Evolutionary conservation across 2,888 invertebrate genomes (phyloP).

Genomic region (Netelia melanura): DNA sequence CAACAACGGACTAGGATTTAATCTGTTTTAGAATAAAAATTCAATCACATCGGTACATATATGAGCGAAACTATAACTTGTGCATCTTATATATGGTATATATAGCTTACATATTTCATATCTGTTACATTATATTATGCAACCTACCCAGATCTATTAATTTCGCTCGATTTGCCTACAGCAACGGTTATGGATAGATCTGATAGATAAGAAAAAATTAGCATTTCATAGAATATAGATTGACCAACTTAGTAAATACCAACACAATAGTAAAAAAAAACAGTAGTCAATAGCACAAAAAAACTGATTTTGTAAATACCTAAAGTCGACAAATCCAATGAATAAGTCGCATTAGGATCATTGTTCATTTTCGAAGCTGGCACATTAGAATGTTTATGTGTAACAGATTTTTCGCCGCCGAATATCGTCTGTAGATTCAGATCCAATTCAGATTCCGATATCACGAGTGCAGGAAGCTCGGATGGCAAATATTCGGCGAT

Average conservation of each 20-base stretch:
- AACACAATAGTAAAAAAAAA: too few relatives aligned
- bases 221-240: too few relatives aligned
- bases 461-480: not conserved
- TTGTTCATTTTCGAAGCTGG: not conserved
- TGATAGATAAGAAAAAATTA: not conserved
- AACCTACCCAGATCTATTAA: conserved; percentile 19
- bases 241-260: too few relatives aligned
- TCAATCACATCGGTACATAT: too few relatives aligned
- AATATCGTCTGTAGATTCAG: not conserved
- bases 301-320: conserved; percentile 10
- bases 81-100: too few relatives aligned
- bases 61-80: too few relatives aligned
- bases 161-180: not conserved
- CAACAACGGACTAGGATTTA: too few relatives aligned
- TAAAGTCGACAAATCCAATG: conserved; percentile 12
- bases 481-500: not conserved
- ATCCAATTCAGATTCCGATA: not conserved
- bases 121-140: too few relatives aligned
- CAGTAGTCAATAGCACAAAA: not conserved
- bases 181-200: not conserved
- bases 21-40: too few relatives aligned
- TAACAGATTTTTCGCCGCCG: not conserved
- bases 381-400: not conserved
- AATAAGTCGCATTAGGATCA: conserved; percentile 1
- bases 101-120: not conserved